phyloP scores from a whole-genome alignment of 2,888 invertebrate genomes.

The Gonocerus acuteangulatus region DNA sequence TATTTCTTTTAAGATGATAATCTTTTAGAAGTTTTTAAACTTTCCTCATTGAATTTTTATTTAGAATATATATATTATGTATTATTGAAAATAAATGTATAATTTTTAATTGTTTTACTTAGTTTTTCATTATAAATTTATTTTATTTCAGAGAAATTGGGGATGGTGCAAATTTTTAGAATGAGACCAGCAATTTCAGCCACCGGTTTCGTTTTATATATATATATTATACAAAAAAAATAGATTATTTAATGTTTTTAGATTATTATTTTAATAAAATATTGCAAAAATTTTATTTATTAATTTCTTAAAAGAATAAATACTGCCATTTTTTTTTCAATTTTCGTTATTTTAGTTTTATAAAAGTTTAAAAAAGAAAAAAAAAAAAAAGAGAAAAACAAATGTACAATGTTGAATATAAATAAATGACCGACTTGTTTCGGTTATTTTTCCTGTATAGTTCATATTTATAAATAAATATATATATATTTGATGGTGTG shows the following conservation, averaged over 20 bases:
- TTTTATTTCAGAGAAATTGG: conserved; percentile 5
- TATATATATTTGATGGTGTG: conserved; percentile 13
- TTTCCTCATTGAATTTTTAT: too few relatives aligned
- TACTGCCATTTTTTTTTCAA: conserved; percentile 18
- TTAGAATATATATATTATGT: too few relatives aligned
- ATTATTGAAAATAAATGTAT: too few relatives aligned
- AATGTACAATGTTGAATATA: not conserved
- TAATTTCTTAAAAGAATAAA: conserved; percentile 20
- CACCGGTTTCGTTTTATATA: conserved; percentile 19
- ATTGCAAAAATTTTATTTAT: conserved; percentile 20
- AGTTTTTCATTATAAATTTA: too few relatives aligned
- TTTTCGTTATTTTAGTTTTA: conserved; percentile 14
- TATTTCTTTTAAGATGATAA: too few relatives aligned
- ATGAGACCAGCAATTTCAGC: conserved; percentile 2
- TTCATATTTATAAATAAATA: not conserved
- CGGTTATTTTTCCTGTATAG: not conserved
- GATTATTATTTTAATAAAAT: conserved; percentile 19
- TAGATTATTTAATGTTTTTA: conserved; percentile 21
- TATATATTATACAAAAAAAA: conserved; percentile 7
- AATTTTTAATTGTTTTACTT: too few relatives aligned
- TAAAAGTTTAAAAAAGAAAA: conserved; percentile 1
- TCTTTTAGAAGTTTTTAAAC: too few relatives aligned
- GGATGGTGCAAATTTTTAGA: conserved; percentile 14
- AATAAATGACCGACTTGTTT: too few relatives aligned
- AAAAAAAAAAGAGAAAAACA: not conserved